Percentiles rank a stretch among this genome's conserved stretches.
These are phyloP conservation scores for Cremastobaeus sp. DNA, from an alignment of 2,888 invertebrate species.

Conservation along the genomic window DNA sequence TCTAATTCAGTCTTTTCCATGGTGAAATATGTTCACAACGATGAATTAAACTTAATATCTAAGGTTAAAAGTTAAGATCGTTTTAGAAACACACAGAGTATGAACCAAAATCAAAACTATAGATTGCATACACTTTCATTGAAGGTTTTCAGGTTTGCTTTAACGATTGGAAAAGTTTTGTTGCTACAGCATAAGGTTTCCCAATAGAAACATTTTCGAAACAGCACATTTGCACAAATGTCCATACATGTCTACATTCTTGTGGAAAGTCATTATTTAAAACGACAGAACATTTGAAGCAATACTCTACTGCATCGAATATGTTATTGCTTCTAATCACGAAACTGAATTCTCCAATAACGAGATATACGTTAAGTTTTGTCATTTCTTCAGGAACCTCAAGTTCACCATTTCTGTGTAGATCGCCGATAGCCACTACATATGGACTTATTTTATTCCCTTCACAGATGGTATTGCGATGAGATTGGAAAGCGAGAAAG, in stretches of 20 bases:
- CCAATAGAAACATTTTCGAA: background rate
- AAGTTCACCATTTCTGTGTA: background rate
- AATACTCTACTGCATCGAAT: background rate
- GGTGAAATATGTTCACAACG: background rate
- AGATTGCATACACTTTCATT: too few relatives aligned
- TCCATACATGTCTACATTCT: background rate
- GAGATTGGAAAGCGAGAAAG: too few relatives aligned
- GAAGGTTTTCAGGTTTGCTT: background rate
- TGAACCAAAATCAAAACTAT: background rate
- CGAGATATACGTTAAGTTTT: background rate
- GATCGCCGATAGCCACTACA: background rate
- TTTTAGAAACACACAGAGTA: too few relatives aligned
- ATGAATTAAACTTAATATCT: too few relatives aligned
- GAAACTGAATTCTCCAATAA: background rate
- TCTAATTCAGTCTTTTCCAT: slow-evolving; percentile 8
- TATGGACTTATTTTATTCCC: slow-evolving; percentile 1
- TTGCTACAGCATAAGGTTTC: background rate
- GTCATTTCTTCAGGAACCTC: background rate
- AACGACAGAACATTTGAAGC: background rate
- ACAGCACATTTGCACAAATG: background rate
- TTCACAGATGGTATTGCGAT: background rate
- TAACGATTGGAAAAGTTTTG: background rate
- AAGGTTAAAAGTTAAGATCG: too few relatives aligned
- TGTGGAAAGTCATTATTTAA: background rate
- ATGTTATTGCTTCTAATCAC: slow-evolving; percentile 5